A percentile compares a stretch with the other conserved stretches of the same genome.
Evolutionary conservation across 2,113 vertebrate species (phyloP).

Genomic region (Sceloporus tristichus): DNA sequence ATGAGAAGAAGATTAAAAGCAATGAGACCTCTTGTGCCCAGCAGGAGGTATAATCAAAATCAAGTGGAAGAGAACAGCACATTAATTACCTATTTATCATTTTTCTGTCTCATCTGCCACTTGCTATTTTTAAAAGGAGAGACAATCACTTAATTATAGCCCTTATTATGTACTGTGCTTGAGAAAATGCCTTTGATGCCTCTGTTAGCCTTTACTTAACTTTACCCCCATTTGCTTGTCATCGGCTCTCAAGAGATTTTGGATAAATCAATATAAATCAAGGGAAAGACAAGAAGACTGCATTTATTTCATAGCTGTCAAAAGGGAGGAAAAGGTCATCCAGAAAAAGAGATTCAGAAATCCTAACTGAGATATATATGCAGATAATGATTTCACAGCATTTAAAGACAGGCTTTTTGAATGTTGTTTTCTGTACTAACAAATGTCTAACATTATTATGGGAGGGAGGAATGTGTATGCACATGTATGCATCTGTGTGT

Average conservation of each 20-base stretch:
- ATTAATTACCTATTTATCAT: constrained; percentile 68
- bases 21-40: constrained; percentile 57
- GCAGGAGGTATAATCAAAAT: constrained; percentile 66
- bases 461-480: neutral
- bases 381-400: neutral
- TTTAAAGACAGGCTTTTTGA: neutral
- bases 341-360: constrained; percentile 14
- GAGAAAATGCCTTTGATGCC: constrained; percentile 65
- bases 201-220: constrained; percentile 69
- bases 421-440: neutral
- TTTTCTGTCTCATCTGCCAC: constrained; percentile 53
- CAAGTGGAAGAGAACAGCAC: constrained; percentile 61
- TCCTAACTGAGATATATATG: constrained; percentile 23
- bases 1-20: constrained; percentile 57
- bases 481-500: neutral
- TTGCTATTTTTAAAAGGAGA: constrained; percentile 49
- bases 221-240: constrained; percentile 67
- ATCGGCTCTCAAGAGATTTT: constrained; percentile 52
- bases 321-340: constrained; percentile 41
- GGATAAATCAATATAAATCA: constrained; percentile 70
- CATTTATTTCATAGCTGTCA: constrained; percentile 56
- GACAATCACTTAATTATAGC: constrained; percentile 70
- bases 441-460: neutral
- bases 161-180: constrained; percentile 58
- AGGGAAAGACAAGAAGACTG: constrained; percentile 33